phyloP scores from a whole-genome alignment of 1,140 invertebrate species.

The Euglossa dilemma region DNA sequence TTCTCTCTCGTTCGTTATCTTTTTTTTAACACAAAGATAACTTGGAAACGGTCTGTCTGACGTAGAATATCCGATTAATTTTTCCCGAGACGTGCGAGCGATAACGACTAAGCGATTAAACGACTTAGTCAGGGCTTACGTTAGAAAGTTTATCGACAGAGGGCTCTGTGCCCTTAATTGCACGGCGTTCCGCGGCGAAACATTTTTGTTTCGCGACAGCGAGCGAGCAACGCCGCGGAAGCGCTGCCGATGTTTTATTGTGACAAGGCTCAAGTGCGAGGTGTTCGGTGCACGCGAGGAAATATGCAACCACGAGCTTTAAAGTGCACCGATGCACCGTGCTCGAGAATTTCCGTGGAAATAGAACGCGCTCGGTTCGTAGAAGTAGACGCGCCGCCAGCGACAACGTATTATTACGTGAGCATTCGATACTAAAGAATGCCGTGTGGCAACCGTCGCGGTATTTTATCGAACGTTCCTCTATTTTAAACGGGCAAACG shows the following conservation, averaged over 20 bases:
- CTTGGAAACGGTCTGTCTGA: no score
- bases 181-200: conserved; percentile 8
- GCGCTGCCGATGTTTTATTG: conserved; percentile 48
- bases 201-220: conserved; percentile 38
- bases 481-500: neutral
- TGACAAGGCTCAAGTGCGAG: conserved; percentile 43
- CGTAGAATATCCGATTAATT: neutral
- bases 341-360: conserved; percentile 56
- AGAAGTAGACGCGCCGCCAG: conserved; percentile 51
- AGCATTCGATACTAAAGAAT: conserved; percentile 56
- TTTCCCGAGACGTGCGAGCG: neutral
- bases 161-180: conserved; percentile 39
- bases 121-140: neutral
- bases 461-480: conserved; percentile 15
- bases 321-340: conserved; percentile 53
- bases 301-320: conserved; percentile 46
- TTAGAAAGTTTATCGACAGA: conserved; percentile 35
- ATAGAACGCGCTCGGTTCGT: conserved; percentile 53
- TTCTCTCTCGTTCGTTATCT: neutral
- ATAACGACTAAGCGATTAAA: neutral
- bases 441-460: neutral
- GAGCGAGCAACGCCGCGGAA: conserved; percentile 37
- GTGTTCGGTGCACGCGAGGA: conserved; percentile 22
- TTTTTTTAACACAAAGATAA: no score
- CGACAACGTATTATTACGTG: conserved; percentile 48